These are phyloP conservation scores for Microvelia longipes DNA, from an alignment of 1,140 invertebrate genomes.

Conservation along the genomic window DNA sequence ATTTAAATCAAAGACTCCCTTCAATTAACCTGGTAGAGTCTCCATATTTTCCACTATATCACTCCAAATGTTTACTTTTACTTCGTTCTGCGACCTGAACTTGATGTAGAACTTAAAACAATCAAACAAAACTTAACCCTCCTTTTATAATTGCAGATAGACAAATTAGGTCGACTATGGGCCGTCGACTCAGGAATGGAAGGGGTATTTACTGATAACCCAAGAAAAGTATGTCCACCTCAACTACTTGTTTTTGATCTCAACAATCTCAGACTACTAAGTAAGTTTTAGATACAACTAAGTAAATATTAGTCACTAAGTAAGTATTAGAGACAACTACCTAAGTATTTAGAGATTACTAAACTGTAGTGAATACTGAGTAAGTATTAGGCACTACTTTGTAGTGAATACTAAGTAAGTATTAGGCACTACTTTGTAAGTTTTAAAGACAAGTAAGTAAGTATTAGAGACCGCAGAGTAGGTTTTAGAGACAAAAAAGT, in stretches of 20 bases:
- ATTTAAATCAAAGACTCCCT: too few relatives aligned
- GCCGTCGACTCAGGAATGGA: background rate
- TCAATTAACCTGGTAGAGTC: too few relatives aligned
- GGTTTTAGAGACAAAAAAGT: too few relatives aligned
- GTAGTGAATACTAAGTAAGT: too few relatives aligned
- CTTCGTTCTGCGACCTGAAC: too few relatives aligned
- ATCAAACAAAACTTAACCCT: too few relatives aligned
- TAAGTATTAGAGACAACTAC: background rate
- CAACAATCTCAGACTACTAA: background rate
- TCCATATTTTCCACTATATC: too few relatives aligned
- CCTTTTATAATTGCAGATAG: conserved; percentile 1
- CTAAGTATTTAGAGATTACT: background rate
- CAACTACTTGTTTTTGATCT: conserved; percentile 2
- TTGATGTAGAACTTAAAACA: too few relatives aligned
- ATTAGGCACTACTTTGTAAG: too few relatives aligned
- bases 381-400: background rate
- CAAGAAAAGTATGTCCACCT: background rate
- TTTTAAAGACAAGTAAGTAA: background rate
- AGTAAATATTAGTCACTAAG: background rate
- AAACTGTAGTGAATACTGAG: background rate
- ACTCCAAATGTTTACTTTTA: too few relatives aligned
- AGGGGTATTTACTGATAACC: background rate
- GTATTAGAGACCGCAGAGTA: background rate
- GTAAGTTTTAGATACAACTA: background rate
- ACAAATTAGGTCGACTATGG: background rate